These are phyloP conservation scores for Geococcyx californianus DNA, from an alignment of 2,113 vertebrate species.

Conservation along the genomic window DNA sequence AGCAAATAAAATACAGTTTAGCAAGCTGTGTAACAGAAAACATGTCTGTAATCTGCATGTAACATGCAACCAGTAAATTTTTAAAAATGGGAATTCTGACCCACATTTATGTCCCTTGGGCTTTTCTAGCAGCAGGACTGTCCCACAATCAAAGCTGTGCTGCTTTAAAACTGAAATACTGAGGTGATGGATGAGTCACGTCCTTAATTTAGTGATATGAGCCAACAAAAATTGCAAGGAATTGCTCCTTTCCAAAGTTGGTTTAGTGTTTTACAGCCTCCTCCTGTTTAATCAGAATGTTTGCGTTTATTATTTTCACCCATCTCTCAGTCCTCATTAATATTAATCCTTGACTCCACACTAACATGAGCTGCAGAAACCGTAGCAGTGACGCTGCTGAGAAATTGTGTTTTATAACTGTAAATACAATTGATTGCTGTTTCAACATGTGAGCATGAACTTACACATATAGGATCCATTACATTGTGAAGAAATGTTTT, in stretches of 20 bases:
- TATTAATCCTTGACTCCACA: neutral
- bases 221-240: neutral
- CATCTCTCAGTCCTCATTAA: neutral
- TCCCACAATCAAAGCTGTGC: neutral
- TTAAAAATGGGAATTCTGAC: neutral
- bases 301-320: slow-evolving; percentile 44
- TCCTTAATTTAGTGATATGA: neutral
- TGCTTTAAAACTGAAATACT: neutral
- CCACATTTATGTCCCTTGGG: neutral
- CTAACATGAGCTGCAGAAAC: neutral
- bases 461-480: neutral
- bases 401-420: slow-evolving; percentile 3
- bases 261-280: neutral
- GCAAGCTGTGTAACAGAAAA: neutral
- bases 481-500: slow-evolving; percentile 4
- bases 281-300: neutral
- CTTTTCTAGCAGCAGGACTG: neutral
- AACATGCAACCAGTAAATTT: neutral
- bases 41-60: neutral
- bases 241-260: neutral
- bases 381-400: neutral
- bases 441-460: neutral
- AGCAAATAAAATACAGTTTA: neutral
- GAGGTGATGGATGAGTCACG: neutral
- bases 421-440: neutral